These are phyloP conservation scores for Drosophila sp. DNA, from an alignment of 1,140 invertebrate species.

Conservation along the genomic window DNA sequence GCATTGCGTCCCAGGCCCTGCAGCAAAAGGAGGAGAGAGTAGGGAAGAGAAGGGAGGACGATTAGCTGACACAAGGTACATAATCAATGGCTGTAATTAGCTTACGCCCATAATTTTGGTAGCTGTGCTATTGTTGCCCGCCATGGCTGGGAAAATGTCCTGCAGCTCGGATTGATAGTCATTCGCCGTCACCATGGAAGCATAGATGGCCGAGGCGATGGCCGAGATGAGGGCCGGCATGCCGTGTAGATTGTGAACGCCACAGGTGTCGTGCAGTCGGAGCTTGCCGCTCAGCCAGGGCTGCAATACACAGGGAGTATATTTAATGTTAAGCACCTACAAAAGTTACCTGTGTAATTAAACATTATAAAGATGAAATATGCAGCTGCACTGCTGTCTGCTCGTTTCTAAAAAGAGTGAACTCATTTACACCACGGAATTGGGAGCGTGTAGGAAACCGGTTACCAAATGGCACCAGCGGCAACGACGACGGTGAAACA, in stretches of 20 bases:
- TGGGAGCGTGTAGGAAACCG: constrained; percentile 1
- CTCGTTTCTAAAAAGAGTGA: constrained; percentile 36
- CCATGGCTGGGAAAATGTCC: constrained; percentile 87
- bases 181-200: constrained; percentile 88
- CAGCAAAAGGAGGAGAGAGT: not conserved
- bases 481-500: constrained; percentile 59
- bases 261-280: constrained; percentile 95
- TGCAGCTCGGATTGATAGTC: constrained; percentile 87
- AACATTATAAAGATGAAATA: constrained; percentile 44
- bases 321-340: constrained; percentile 14
- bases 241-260: constrained; percentile 97
- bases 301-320: constrained; percentile 85
- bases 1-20: constrained; percentile 88
- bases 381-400: constrained; percentile 12
- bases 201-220: constrained; percentile 91
- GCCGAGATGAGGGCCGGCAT: constrained; percentile 96
- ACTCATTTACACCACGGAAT: constrained; percentile 50
- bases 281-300: constrained; percentile 89
- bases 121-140: constrained; percentile 58
- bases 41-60: not conserved
- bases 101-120: constrained; percentile 82
- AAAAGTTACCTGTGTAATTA: constrained; percentile 22
- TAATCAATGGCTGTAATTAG: constrained; percentile 4
- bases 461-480: constrained; percentile 8
- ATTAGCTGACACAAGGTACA: constrained; percentile 8